Evolutionary conservation across 1,140 invertebrate genomes (phyloP), one percentile per base, ranked within the genome.

Genomic region (Lineus longissimus): DNA sequence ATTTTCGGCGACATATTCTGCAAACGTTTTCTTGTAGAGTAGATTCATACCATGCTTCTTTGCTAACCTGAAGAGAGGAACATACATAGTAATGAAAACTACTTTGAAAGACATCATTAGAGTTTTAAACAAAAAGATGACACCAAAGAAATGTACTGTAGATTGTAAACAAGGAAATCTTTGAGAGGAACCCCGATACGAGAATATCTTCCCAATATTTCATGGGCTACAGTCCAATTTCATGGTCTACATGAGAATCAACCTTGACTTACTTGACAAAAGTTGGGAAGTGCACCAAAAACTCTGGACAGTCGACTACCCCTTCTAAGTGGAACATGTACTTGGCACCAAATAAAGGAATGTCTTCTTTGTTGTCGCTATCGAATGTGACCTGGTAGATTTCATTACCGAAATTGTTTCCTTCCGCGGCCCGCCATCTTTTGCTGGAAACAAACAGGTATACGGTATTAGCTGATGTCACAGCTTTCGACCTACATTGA

Each of bases 291-390:
- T 98, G 89, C 17, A 98, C 95, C 30, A 99, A 84, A 85, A 98
- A 99, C 80, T 99, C 97, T 27, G 97, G 97, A 84, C 97, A 99
- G 79, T 99, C 89, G 0, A 99, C 96, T 17, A 96, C 93, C 45
- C 91, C 94, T 76, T 98, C 93, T 57, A 99, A 82, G 76, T 94
- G 88, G 79, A 99, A 99, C 81, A 95, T 88, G 84, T 99, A 98
- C 81, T 95, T 93, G 33, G 91, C 93, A 45, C 97, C 97, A 86
- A 99, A 99, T 15, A 98, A 78, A 93, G 91, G 70, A 88, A 84
- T 68, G 87, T 73, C 63, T 51, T 85, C 83, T 71, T 91, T 87
- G 76, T 88, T 87, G 31, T 89, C 84, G 0, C 61, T 30, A n/a
- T 73, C 63, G 76, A 95, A 92, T 67, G 89, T 87, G 19, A 98